Evolutionary conservation across 2,113 vertebrate species (phyloP).

Genomic region (Cryptomyrus ogoouensis): DNA sequence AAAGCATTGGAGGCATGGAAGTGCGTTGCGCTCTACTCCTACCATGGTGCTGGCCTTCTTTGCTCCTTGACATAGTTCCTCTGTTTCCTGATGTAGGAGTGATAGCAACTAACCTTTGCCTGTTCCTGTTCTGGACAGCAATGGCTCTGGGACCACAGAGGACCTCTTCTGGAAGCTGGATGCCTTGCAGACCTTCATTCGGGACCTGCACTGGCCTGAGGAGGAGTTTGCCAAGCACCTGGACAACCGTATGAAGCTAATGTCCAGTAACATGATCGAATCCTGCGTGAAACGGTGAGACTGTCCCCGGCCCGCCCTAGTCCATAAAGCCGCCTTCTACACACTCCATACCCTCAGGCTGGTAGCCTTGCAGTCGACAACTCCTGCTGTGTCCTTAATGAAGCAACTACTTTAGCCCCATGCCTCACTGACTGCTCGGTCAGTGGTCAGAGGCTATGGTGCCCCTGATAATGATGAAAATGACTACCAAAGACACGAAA

Average conservation of each 20-base stretch:
- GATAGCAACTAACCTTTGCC: conserved; percentile 38
- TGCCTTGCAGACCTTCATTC: conserved; percentile 96
- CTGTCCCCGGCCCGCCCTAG: neutral
- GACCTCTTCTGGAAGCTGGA: conserved; percentile 99
- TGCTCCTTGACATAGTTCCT: conserved; percentile 43
- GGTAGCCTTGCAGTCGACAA: neutral
- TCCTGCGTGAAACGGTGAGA: conserved; percentile 95
- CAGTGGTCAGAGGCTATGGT: neutral
- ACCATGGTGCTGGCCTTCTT: conserved; percentile 62
- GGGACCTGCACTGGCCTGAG: conserved; percentile 97
- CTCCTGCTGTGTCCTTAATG: neutral
- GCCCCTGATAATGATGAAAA: neutral
- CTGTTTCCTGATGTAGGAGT: neutral
- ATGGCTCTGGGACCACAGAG: conserved; percentile 94
- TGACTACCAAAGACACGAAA: neutral
- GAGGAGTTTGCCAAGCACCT: conserved; percentile 97
- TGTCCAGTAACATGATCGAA: conserved; percentile 99
- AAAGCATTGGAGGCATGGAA: conserved; percentile 63
- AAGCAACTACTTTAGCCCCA: neutral
- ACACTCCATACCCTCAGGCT: neutral
- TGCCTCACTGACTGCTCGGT: neutral
- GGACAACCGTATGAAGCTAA: conserved; percentile 90
- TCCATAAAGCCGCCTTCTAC: neutral
- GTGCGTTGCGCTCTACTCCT: conserved; percentile 64
- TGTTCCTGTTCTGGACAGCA: conserved; percentile 72